These are phyloP conservation scores for Gordius sp. DNA, from an alignment of 2,888 invertebrate genomes.

Conservation along the genomic window DNA sequence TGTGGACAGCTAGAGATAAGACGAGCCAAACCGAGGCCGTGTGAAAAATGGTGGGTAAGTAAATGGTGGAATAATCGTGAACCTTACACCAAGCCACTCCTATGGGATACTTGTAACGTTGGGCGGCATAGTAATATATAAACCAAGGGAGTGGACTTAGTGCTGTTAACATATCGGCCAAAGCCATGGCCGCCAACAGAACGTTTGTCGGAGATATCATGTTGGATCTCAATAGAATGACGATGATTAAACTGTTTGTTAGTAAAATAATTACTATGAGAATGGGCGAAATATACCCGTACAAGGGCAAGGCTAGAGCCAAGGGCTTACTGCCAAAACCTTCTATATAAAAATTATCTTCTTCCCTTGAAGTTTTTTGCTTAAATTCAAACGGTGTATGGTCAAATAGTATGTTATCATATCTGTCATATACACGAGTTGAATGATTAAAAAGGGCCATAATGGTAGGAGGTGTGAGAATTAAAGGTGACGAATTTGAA, in stretches of 20 bases:
- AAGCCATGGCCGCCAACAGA: conserved; percentile 77
- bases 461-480: no score
- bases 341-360: no score
- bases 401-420: no score
- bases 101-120: not conserved
- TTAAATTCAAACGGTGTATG: no score
- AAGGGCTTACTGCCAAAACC: conserved; percentile 31
- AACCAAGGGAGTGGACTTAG: conserved; percentile 66
- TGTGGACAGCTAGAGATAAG: conserved; percentile 58
- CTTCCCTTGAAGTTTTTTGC: no score
- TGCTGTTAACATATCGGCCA: conserved; percentile 73
- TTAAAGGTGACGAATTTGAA: no score
- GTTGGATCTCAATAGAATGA: conserved; percentile 59
- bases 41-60: conserved; percentile 57
- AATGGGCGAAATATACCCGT: conserved; percentile 53
- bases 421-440: no score
- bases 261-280: conserved; percentile 59
- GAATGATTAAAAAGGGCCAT: no score
- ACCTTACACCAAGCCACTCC: conserved; percentile 25
- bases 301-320: conserved; percentile 41
- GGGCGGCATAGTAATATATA: conserved; percentile 50
- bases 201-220: conserved; percentile 72
- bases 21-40: conserved; percentile 80
- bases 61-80: conserved; percentile 32
- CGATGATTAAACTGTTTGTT: conserved; percentile 62